Base-by-base conservation (phyloP, 2,113 vertebrate genomes). In the Dromas ardeola region DNA sequence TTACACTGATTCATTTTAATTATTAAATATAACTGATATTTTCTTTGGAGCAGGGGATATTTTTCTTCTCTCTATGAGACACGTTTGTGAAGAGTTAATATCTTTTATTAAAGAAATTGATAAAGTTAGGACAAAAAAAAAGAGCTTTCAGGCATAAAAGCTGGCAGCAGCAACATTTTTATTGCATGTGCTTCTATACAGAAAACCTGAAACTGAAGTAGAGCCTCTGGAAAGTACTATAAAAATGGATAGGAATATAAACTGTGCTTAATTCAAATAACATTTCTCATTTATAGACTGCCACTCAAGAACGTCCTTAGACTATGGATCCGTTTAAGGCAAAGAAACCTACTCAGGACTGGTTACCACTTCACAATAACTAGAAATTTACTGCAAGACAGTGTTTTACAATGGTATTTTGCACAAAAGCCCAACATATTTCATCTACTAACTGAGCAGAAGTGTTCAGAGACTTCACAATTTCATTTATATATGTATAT, bases 41-140 rank as follows among this genome's bases (percentile, higher is more conserved):
- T 94, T 85, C 36, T 77, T 82, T 65, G 47, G 9, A 92, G 47
- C 53, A 59, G 49, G 25, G 13, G 49, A 69, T 96, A 61, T 90
- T 93, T 93, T 95, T 77, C 58, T 81, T 83, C 63, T 80, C 30
- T 95, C 49, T 26, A 42, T 15, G 43, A 92, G 66, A 77, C 38
- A 86, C 61, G 61, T 69, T 59, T 86, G 66, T 86, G 89, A 86
- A 80, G 53, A 83, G 49, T 73, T 83, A 83, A 77, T 94, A 96
- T 70, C 34, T 95, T 94, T 94, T 83, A 86, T 94, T 86, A 91
- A 91, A 88, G 67, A 83, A 92, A 58, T 58, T 93, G 89, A 94
- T 92, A 40, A 77, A 90, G 89, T 80, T 93, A 79, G 61, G 66
- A 63, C 36, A 25, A 86, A 86, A 83, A 70, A 89, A 88, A 59